Base-by-base conservation (phyloP, 2,113 vertebrate genomes). In the Cynopterus brachyotis region DNA sequence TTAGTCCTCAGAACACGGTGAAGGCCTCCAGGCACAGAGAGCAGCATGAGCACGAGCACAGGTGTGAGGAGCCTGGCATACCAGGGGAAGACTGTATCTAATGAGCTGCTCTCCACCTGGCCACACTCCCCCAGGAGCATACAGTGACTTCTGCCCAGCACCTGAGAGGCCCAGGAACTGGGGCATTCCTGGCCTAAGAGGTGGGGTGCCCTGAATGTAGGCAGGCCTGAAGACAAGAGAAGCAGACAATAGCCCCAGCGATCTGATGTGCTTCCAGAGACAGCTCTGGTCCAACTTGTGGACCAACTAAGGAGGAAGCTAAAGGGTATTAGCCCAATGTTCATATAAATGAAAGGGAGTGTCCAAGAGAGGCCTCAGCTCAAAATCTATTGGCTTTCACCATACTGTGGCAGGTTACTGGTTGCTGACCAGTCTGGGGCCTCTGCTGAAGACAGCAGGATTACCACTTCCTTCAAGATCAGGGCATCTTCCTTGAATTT, bases 51-150 rank as follows among this genome's bases (percentile, higher is more conserved):
- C 12, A 7, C 15, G 59, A 53, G 20, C 53, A 35, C 19, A 69
- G 26, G 28, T 55, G 8, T 17, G 26, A 85, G 45, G 30, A 91
- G 35, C 17, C 53, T 30, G 37, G 45, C 10, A 19, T 6, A 0
- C 16, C 4, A 2, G 37, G 22, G 24, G 16, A 55, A 30, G 22
- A 12, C 15, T 0, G 0, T 11, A 15, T 37, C 50, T 32, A 0
- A 1, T 2, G 22, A 42, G 59, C 12, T 62, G 5, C 40, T 53
- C 42, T 78, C 60, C 30, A 10, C 59, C 24, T 47, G 30, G 35
- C 64, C n/a, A 35, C 0, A 1, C 89, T 81, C 16, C 9, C 35
- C 55, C 42, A 30, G 15, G 7, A 8, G 19, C 28, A 53, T 11
- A 15, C 30, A 28, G n/a, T 32, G 66, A 40, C 73, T 17, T 81